Evolutionary conservation across 2,888 invertebrate genomes (phyloP).

Genomic region (Acleris holmiana): DNA sequence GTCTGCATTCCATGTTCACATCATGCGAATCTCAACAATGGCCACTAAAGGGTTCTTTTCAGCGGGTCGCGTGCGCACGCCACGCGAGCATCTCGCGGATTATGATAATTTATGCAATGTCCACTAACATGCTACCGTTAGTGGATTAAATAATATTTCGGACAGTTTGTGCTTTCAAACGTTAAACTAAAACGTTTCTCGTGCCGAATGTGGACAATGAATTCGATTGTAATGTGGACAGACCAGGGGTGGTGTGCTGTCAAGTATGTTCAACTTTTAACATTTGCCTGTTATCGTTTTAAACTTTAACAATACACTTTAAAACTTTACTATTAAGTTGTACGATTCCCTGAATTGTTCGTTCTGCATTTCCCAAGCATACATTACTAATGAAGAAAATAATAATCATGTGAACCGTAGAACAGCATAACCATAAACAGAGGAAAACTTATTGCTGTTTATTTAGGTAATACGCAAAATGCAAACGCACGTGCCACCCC

Average conservation of each 20-base stretch:
- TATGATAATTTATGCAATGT: conserved; percentile 58
- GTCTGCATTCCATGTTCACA: conserved; percentile 49
- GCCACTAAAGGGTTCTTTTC: conserved; percentile 58
- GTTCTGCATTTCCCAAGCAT: conserved; percentile 8
- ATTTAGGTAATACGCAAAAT: conserved; percentile 81
- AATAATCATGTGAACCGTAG: conserved; percentile 72
- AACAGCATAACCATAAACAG: conserved; percentile 61
- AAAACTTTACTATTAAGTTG: neutral
- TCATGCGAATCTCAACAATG: conserved; percentile 54
- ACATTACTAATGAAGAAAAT: conserved; percentile 38
- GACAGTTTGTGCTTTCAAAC: conserved; percentile 7
- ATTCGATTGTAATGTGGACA: neutral
- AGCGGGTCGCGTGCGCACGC: conserved; percentile 53
- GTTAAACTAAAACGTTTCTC: conserved; percentile 17
- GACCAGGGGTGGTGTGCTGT: neutral
- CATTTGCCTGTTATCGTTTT: too few species aligned
- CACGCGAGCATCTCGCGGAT: conserved; percentile 55
- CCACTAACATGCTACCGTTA: conserved; percentile 40
- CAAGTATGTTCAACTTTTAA: too few species aligned
- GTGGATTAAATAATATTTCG: conserved; percentile 27
- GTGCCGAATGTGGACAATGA: neutral
- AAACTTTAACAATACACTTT: neutral
- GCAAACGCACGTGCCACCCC: conserved; percentile 75
- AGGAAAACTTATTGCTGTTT: conserved; percentile 66
- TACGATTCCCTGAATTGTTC: neutral